phyloP scores from a whole-genome alignment of 2,797 vertebrate genomes.

The Labroides dimidiatus region DNA sequence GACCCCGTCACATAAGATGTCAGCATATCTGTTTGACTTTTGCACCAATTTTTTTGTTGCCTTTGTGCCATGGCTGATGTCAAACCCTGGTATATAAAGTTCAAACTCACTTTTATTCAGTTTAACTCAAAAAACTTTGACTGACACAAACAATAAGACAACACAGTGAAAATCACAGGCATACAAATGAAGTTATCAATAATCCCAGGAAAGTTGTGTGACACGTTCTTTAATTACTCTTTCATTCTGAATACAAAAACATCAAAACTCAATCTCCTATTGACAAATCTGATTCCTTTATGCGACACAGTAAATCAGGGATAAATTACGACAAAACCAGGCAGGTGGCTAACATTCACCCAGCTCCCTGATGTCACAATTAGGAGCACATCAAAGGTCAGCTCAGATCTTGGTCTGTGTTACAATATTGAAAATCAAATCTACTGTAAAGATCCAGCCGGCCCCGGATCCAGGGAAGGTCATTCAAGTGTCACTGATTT shows the following conservation, averaged over 20 bases:
- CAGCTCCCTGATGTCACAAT: constrained; percentile 76
- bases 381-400: constrained; percentile 77
- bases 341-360: constrained; percentile 30
- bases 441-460: constrained; percentile 60
- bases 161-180: neutral
- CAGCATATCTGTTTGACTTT: no score
- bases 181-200: constrained; percentile 41
- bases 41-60: no score
- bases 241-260: constrained; percentile 59
- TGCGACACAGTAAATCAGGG: constrained; percentile 41
- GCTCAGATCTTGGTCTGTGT: constrained; percentile 44
- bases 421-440: constrained; percentile 81
- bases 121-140: constrained; percentile 13
- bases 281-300: constrained; percentile 61
- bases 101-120: neutral
- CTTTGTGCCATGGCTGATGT: neutral
- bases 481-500: constrained; percentile 41
- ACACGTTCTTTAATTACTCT: constrained; percentile 43
- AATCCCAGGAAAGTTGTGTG: constrained; percentile 9
- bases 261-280: constrained; percentile 58
- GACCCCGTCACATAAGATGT: no score
- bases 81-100: neutral
- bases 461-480: constrained; percentile 63
- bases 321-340: constrained; percentile 49
- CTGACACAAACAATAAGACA: constrained; percentile 14